Conservation (phyloP, 2,888 invertebrate species). For the Drosophila trichaetosa region DNA sequence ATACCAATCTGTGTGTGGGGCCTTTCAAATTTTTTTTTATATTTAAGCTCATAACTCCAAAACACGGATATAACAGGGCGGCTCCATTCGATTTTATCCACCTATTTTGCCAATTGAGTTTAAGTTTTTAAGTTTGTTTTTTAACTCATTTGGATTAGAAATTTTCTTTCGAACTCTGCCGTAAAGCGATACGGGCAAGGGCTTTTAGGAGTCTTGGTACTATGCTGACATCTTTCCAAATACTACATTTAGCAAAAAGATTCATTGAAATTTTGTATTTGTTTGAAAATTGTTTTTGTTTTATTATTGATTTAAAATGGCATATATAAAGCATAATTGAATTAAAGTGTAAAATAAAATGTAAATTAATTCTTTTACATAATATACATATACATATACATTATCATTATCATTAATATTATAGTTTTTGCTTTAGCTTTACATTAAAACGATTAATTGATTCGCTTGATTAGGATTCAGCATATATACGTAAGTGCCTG, state of each 20-base stretch:
- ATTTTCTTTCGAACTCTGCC: not conserved
- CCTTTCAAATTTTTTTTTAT: not conserved
- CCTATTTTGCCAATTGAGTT: not conserved
- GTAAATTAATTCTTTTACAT: conserved; percentile 22
- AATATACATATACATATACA: conserved; percentile 20
- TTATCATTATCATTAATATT: not conserved
- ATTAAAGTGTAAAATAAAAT: not conserved
- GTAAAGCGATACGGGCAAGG: too few relatives aligned
- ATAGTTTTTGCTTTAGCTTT: conserved; percentile 30
- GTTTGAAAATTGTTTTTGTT: conserved; percentile 27
- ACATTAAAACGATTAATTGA: conserved; percentile 29
- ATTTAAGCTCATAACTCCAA: not conserved
- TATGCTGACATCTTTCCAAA: not conserved
- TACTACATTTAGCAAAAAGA: not conserved
- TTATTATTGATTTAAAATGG: conserved; percentile 44
- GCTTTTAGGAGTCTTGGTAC: not conserved
- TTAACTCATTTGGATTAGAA: not conserved
- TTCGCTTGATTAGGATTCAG: conserved; percentile 30
- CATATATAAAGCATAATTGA: conserved; percentile 38
- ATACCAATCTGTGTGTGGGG: not conserved
- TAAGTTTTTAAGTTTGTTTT: not conserved
- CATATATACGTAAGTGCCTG: conserved; percentile 20
- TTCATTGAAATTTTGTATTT: not conserved
- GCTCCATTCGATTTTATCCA: not conserved
- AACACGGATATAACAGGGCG: not conserved